A percentile compares a stretch with the other conserved stretches of the same genome.
Conservation (phyloP, 2,888 invertebrate species). For the Oligia fasciuncula region DNA sequence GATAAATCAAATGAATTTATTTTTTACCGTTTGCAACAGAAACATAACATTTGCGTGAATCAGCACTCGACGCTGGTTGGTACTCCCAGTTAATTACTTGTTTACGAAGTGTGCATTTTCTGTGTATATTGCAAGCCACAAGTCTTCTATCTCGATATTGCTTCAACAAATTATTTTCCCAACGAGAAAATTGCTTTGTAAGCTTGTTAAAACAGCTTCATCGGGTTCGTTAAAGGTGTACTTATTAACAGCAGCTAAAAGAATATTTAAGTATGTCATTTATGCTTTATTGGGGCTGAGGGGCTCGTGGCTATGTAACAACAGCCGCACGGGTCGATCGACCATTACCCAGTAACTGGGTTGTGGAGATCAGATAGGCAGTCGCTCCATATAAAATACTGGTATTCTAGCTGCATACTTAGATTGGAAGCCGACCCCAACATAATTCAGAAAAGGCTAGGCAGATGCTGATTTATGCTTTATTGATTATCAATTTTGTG, state of each 20-base stretch:
- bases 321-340: background rate
- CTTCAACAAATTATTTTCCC: slow-evolving; percentile 60
- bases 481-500: slow-evolving; percentile 21
- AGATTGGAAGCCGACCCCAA: background rate
- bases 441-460: background rate
- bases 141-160: slow-evolving; percentile 44
- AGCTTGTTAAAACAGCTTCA: slow-evolving; percentile 69
- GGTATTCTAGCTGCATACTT: background rate
- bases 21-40: slow-evolving; percentile 35
- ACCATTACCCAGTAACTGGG: background rate
- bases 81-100: slow-evolving; percentile 29
- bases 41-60: slow-evolving; percentile 41
- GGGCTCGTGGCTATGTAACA: background rate
- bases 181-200: slow-evolving; percentile 69
- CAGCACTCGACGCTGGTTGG: slow-evolving; percentile 14
- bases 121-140: slow-evolving; percentile 29
- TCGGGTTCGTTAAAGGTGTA: slow-evolving; percentile 61
- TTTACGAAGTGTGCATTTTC: slow-evolving; percentile 35
- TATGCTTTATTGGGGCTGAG: background rate
- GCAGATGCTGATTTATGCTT: background rate
- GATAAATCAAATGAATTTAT: background rate
- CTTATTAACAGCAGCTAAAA: slow-evolving; percentile 10
- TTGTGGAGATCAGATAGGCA: background rate
- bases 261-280: background rate
- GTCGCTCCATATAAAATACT: background rate